phyloP scores from a whole-genome alignment of 2,113 vertebrate genomes.

The Ailurus styani region DNA sequence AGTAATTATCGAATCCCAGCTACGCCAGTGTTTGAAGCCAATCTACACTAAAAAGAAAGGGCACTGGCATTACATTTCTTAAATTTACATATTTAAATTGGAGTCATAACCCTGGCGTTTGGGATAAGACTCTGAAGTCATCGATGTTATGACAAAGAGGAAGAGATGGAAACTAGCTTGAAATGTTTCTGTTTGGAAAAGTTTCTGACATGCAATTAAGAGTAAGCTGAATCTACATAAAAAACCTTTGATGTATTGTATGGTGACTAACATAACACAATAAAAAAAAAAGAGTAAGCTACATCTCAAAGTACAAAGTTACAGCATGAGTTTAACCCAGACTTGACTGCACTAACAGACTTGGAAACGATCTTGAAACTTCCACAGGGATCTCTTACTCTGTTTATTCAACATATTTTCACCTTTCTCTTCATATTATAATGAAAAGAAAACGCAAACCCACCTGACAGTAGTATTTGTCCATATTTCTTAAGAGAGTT shows the following conservation, averaged over 20 bases:
- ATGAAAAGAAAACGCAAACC: not conserved
- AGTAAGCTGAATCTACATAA: not conserved
- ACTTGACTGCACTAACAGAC: not conserved
- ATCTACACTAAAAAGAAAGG: constrained; percentile 57
- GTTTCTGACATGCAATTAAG: constrained; percentile 22
- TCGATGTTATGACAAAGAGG: constrained; percentile 31
- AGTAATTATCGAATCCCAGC: constrained; percentile 42
- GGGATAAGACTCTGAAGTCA: constrained; percentile 43
- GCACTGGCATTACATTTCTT: constrained; percentile 27
- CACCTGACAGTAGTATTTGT: not conserved
- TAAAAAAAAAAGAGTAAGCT: not conserved
- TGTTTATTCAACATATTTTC: not conserved
- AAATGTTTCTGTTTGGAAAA: constrained; percentile 33
- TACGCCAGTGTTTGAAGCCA: constrained; percentile 22
- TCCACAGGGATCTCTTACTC: not conserved
- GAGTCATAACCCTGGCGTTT: constrained; percentile 51
- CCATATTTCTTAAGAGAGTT: not conserved
- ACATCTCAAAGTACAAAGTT: constrained; percentile 3
- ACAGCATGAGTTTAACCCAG: not conserved
- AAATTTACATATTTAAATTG: constrained; percentile 71
- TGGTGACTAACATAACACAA: too few relatives aligned
- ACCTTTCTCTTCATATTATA: not conserved
- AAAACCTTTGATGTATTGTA: too few relatives aligned
- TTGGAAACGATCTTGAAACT: not conserved
- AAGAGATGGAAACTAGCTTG: constrained; percentile 35